Evolutionary conservation across 2,797 vertebrate genomes (phyloP).

Genomic region (Kryptolebias ocellatus): DNA sequence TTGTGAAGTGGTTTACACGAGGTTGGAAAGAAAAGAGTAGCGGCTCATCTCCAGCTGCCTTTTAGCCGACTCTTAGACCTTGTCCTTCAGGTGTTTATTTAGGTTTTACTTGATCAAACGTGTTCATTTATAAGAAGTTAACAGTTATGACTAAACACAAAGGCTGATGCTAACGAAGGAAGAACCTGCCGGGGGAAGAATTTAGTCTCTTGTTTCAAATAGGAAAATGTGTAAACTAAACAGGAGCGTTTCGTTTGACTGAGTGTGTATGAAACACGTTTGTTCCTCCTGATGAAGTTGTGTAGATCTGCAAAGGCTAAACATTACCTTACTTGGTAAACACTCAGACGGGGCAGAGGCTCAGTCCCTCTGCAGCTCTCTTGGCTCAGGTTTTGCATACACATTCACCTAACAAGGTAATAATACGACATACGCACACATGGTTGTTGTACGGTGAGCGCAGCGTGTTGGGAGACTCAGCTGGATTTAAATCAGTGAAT

Average conservation of each 20-base stretch:
- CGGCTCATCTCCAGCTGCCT: background rate
- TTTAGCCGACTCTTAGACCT: background rate
- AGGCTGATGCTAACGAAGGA: background rate
- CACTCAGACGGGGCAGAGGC: constrained; percentile 38
- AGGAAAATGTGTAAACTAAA: constrained; percentile 17
- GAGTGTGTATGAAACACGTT: constrained; percentile 36
- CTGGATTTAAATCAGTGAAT: constrained; percentile 20
- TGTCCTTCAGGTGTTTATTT: background rate
- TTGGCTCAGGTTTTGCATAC: constrained; percentile 53
- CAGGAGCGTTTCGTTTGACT: constrained; percentile 43
- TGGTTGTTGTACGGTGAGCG: constrained; percentile 13
- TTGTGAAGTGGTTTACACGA: background rate
- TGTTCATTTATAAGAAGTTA: background rate
- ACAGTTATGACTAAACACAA: background rate
- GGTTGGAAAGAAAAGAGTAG: background rate
- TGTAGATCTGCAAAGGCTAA: constrained; percentile 58
- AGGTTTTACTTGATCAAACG: background rate
- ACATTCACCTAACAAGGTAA: constrained; percentile 53
- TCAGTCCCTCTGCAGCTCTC: constrained; percentile 42
- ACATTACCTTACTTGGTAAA: constrained; percentile 82
- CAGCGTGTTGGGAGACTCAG: constrained; percentile 14
- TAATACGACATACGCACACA: constrained; percentile 31
- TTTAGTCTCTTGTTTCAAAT: constrained; percentile 12
- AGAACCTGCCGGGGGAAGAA: background rate
- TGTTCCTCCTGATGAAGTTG: constrained; percentile 46